Evolutionary conservation across 64 coral and sea anemone species (phyloP).

Genomic region (Catalaphyllia jardinei): DNA sequence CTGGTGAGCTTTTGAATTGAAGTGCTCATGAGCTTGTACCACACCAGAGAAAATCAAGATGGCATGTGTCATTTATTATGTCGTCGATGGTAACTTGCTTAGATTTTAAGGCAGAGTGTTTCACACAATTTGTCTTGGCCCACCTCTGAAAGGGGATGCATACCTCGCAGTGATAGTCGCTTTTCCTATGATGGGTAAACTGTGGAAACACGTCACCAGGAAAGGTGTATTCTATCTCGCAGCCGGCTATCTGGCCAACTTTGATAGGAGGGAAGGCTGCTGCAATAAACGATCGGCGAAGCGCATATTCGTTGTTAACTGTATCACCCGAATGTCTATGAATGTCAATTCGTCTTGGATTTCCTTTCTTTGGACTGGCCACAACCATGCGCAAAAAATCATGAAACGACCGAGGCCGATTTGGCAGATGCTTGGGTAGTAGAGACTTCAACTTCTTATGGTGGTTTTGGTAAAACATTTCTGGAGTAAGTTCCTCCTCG

Average conservation of each 20-base stretch:
- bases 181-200: constrained; percentile 29
- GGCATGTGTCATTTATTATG: constrained; percentile 43
- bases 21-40: constrained; percentile 25
- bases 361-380: neutral
- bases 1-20: constrained; percentile 34
- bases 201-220: constrained; percentile 28
- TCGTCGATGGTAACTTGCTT: constrained; percentile 22
- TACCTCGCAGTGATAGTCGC: constrained; percentile 4
- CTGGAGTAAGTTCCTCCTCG: too few relatives aligned
- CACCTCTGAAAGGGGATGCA: constrained; percentile 28
- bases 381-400: constrained; percentile 7
- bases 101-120: neutral
- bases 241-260: neutral
- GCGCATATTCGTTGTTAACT: neutral
- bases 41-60: constrained; percentile 29
- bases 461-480: constrained; percentile 19
- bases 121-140: constrained; percentile 4
- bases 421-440: constrained; percentile 17
- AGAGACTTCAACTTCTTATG: constrained; percentile 9
- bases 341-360: constrained; percentile 15
- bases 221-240: neutral
- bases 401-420: neutral
- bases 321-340: constrained; percentile 11
- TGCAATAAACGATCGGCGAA: constrained; percentile 17
- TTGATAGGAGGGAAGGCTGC: neutral